A percentile compares a stretch with the other conserved stretches of the same genome.
phyloP scores from a whole-genome alignment of 2,113 vertebrate species.

The Corythornis madagascariensis region DNA sequence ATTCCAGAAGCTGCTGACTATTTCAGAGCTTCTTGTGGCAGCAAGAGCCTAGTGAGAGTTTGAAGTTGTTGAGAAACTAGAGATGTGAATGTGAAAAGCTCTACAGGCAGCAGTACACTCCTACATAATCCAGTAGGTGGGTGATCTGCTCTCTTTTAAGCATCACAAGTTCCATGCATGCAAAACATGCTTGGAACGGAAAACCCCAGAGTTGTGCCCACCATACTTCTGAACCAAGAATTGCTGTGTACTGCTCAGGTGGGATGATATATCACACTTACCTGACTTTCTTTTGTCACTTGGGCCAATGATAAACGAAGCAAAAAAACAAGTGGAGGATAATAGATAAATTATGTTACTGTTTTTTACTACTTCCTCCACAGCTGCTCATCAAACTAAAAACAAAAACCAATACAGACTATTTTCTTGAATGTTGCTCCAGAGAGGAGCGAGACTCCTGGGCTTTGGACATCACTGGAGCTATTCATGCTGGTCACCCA shows the following conservation, averaged over 20 bases:
- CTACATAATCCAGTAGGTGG: neutral
- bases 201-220: neutral
- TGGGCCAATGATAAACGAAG: neutral
- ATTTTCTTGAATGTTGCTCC: conserved; percentile 91
- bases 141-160: neutral
- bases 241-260: neutral
- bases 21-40: neutral
- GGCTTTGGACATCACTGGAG: conserved; percentile 86
- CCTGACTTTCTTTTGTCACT: neutral
- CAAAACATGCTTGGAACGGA: neutral
- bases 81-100: neutral
- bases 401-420: conserved; percentile 83
- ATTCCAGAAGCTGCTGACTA: neutral
- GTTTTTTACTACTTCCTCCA: conserved; percentile 27
- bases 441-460: conserved; percentile 91
- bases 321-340: neutral
- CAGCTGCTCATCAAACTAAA: conserved; percentile 89
- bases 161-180: neutral
- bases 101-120: neutral
- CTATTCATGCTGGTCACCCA: conserved; percentile 77
- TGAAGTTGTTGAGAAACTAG: neutral
- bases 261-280: neutral
- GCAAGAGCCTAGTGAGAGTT: neutral
- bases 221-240: neutral
- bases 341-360: neutral